phyloP scores from a whole-genome alignment of 2,888 invertebrate species.

The Drosophila prostipennis region DNA sequence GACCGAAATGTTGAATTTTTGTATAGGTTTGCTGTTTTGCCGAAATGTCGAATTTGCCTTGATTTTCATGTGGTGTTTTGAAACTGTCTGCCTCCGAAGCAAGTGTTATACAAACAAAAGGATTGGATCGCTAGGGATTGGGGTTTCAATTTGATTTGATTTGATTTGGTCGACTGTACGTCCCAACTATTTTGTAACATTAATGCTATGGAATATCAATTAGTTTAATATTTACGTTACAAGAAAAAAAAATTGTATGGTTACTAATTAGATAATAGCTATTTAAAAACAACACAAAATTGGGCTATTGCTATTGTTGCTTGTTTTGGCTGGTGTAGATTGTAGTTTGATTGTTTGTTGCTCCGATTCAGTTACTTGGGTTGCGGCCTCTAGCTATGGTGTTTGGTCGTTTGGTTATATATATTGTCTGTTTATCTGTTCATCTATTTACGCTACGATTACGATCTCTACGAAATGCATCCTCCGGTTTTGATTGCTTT shows the following conservation, averaged over 20 bases:
- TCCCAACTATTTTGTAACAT: slow-evolving; percentile 30
- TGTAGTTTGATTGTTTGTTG: slow-evolving; percentile 82
- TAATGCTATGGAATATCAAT: slow-evolving; percentile 40
- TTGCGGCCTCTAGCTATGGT: slow-evolving; percentile 47
- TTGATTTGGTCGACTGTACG: slow-evolving; percentile 8
- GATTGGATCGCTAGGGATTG: slow-evolving; percentile 29
- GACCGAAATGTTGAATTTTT: slow-evolving; percentile 41
- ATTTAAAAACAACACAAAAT: slow-evolving; percentile 61
- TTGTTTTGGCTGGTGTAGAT: slow-evolving; percentile 43
- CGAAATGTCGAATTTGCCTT: slow-evolving; percentile 66
- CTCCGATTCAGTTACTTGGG: slow-evolving; percentile 77
- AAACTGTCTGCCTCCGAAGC: slow-evolving; percentile 46
- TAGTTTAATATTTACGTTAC: slow-evolving; percentile 52
- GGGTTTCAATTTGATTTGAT: background rate
- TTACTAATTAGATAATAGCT: slow-evolving; percentile 38
- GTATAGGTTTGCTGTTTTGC: slow-evolving; percentile 41
- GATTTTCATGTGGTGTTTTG: slow-evolving; percentile 18
- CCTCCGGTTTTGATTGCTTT: slow-evolving; percentile 17
- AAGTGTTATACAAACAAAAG: slow-evolving; percentile 69
- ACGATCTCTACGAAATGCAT: slow-evolving; percentile 29
- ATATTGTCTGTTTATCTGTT: slow-evolving; percentile 20
- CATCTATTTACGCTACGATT: slow-evolving; percentile 20
- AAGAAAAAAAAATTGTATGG: slow-evolving; percentile 30
- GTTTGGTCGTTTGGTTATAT: slow-evolving; percentile 28
- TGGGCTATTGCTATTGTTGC: slow-evolving; percentile 78